Conservation (phyloP, 1,140 invertebrate species). For the Drosophila dunni region DNA sequence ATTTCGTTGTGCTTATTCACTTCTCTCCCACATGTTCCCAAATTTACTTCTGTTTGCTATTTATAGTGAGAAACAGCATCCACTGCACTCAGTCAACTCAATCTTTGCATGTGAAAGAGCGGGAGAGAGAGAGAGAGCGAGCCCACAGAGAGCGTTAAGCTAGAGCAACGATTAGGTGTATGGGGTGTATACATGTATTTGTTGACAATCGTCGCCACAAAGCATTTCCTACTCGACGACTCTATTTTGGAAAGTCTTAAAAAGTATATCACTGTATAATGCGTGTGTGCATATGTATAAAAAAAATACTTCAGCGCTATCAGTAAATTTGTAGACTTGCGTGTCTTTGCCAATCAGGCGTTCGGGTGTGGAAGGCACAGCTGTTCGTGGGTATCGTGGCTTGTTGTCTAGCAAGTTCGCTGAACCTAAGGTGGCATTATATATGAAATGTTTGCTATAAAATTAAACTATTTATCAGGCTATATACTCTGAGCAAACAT, state of each 20-base stretch:
- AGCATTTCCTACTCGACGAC: slow-evolving; percentile 15
- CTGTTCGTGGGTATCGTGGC: slow-evolving; percentile 32
- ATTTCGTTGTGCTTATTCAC: slow-evolving; percentile 25
- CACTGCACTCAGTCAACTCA: slow-evolving; percentile 4
- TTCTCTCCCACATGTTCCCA: slow-evolving; percentile 52
- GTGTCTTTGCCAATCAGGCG: slow-evolving; percentile 36
- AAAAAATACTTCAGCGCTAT: slow-evolving; percentile 44
- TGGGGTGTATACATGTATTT: slow-evolving; percentile 19
- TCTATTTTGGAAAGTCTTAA: slow-evolving; percentile 25
- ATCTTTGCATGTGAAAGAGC: background rate
- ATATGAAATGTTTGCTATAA: slow-evolving; percentile 22
- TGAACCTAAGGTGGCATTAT: slow-evolving; percentile 34
- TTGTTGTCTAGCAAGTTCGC: slow-evolving; percentile 40
- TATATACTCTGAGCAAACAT: slow-evolving; percentile 7
- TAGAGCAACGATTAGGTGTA: slow-evolving; percentile 11
- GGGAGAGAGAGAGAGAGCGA: background rate
- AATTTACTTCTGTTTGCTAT: slow-evolving; percentile 74
- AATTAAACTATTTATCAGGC: slow-evolving; percentile 33
- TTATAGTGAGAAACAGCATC: slow-evolving; percentile 53
- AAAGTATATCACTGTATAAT: background rate
- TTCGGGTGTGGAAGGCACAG: slow-evolving; percentile 24
- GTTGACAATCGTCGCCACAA: slow-evolving; percentile 29
- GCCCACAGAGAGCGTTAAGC: background rate
- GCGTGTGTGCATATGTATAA: slow-evolving; percentile 1
- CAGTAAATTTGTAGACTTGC: slow-evolving; percentile 53